Percentiles rank a stretch among this genome's conserved stretches.
Conservation (phyloP, 2,113 vertebrate genomes). For the Limnothrissa miodon region DNA sequence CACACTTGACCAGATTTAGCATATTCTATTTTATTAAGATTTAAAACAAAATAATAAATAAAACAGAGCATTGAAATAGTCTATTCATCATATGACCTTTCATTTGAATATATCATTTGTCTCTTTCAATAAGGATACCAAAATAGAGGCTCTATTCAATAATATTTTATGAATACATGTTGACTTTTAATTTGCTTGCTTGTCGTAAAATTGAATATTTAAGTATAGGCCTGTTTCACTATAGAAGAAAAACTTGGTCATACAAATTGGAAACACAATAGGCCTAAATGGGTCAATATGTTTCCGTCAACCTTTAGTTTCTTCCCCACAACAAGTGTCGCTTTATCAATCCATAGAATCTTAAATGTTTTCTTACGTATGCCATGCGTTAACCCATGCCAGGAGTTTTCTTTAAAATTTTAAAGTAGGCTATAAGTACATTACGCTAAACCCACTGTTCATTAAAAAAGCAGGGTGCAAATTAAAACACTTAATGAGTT, state of each 20-base stretch:
- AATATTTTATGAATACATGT: background rate
- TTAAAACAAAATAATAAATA: slow-evolving; percentile 60
- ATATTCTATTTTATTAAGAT: slow-evolving; percentile 56
- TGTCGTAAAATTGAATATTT: background rate
- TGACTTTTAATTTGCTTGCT: background rate
- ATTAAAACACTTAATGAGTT: background rate
- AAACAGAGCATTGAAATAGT: background rate
- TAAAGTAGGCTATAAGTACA: background rate
- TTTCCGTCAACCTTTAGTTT: background rate
- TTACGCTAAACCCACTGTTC: background rate
- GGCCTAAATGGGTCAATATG: background rate
- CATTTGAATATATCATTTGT: background rate
- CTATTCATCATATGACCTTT: background rate
- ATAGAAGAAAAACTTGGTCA: background rate
- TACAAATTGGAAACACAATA: background rate
- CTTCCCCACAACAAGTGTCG: slow-evolving; percentile 1
- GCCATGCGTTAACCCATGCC: background rate
- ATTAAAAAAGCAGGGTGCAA: background rate
- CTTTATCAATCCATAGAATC: background rate
- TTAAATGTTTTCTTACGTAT: background rate
- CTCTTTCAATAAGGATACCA: background rate
- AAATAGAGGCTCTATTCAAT: background rate
- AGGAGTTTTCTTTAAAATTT: background rate
- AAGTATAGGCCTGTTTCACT: background rate
- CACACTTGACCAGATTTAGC: slow-evolving; percentile 65